phyloP scores from a whole-genome alignment of 53 echinoderm and acorn worm species.

The Crossaster papposus region DNA sequence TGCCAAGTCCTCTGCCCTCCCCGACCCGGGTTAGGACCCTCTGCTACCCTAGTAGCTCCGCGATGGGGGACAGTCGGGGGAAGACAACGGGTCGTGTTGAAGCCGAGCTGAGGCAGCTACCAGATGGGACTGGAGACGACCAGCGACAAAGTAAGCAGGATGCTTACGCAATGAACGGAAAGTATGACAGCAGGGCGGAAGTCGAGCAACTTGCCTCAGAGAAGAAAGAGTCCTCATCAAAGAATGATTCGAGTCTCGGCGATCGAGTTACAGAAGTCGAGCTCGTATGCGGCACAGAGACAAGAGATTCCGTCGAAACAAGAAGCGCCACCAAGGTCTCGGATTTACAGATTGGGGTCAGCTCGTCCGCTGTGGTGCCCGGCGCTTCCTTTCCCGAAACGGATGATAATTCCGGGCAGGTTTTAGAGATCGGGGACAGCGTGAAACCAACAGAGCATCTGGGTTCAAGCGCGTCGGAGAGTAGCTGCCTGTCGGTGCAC shows the following conservation, averaged over 20 bases:
- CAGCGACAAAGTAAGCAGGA: neutral
- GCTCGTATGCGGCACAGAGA: neutral
- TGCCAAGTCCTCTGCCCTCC: conserved; percentile 42
- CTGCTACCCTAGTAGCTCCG: conserved; percentile 34
- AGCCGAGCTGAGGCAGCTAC: neutral
- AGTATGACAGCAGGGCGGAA: neutral
- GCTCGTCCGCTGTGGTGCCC: neutral
- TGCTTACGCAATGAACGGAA: neutral
- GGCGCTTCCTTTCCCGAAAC: neutral
- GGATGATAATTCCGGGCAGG: neutral
- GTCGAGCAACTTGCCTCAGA: neutral
- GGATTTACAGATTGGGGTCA: neutral
- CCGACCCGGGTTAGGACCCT: conserved; percentile 48
- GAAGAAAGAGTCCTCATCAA: neutral
- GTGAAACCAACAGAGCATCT: neutral
- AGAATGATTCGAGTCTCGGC: neutral
- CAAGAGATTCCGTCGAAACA: neutral
- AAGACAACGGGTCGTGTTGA: neutral
- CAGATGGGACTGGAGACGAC: neutral
- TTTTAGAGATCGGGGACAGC: neutral
- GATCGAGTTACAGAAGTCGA: conserved; percentile 11
- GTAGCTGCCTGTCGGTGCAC: neutral
- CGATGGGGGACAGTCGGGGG: neutral
- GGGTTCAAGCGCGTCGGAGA: neutral
- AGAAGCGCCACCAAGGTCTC: neutral